Conservation (phyloP, 2,888 invertebrate genomes). For the Gymnosoma rotundatum region DNA sequence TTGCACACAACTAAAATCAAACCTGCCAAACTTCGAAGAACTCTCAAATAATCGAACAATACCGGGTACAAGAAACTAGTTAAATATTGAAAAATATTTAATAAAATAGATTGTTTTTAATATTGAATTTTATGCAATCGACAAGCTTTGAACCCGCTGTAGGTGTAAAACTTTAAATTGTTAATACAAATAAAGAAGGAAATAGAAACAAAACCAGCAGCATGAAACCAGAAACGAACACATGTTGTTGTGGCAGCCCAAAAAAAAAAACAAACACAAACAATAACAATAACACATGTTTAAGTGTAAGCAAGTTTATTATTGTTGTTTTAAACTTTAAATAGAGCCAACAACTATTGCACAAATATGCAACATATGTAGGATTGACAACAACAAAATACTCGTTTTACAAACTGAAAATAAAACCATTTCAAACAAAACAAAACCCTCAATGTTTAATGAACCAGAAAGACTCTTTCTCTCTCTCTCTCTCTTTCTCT, state of each 20-base stretch:
- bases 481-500: neutral
- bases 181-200: neutral
- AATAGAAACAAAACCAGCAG: constrained; percentile 2
- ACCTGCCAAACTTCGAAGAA: too few species aligned
- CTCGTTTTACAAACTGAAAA: neutral
- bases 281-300: constrained; percentile 19
- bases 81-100: too few species aligned
- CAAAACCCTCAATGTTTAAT: constrained; percentile 9
- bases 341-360: constrained; percentile 25
- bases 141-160: neutral
- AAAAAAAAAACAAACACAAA: too few species aligned
- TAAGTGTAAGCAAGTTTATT: neutral
- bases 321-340: constrained; percentile 35
- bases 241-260: constrained; percentile 8
- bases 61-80: too few species aligned
- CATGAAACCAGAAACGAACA: constrained; percentile 30
- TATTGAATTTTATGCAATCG: too few species aligned
- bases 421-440: neutral
- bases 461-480: constrained; percentile 7
- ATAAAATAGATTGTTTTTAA: too few species aligned
- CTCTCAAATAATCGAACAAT: too few species aligned
- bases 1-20: too few species aligned
- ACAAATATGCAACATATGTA: neutral
- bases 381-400: neutral
- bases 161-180: neutral